These are phyloP conservation scores for Chaetoderma sp. DNA, from an alignment of 2,888 invertebrate species.

Conservation along the genomic window DNA sequence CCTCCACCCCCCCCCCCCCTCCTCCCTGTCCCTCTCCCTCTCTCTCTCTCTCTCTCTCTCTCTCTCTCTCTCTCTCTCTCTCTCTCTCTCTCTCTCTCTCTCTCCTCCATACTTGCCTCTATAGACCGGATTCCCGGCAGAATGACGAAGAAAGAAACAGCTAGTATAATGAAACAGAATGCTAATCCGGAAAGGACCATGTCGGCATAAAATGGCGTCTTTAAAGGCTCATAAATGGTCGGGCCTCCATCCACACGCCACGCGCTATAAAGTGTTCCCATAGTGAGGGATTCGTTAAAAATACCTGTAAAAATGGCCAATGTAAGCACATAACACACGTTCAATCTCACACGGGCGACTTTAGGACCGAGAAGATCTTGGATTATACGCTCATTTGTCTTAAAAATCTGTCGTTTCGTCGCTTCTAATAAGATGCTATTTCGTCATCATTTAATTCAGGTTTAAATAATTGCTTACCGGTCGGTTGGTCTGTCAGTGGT, in stretches of 20 bases:
- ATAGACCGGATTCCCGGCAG: constrained; percentile 82
- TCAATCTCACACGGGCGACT: too few relatives aligned
- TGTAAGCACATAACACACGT: too few relatives aligned
- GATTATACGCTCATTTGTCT: too few relatives aligned
- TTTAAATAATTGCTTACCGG: too few relatives aligned
- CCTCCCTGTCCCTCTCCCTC: constrained; percentile 26
- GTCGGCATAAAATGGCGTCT: constrained; percentile 95
- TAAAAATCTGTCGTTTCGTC: too few relatives aligned
- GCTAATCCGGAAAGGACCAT: constrained; percentile 60
- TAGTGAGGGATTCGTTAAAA: too few relatives aligned
- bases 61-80: constrained; percentile 6
- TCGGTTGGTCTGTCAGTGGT: too few relatives aligned
- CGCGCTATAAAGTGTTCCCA: too few relatives aligned
- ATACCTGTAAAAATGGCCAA: too few relatives aligned
- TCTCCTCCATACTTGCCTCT: constrained; percentile 57
- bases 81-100: constrained; percentile 18
- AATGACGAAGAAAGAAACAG: constrained; percentile 93
- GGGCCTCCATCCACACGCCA: constrained; percentile 97
- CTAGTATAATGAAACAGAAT: constrained; percentile 88
- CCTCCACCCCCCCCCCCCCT: constrained; percentile 39
- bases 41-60: constrained; percentile 31
- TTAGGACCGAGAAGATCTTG: too few relatives aligned
- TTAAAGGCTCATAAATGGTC: constrained; percentile 92
- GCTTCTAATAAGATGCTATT: too few relatives aligned
- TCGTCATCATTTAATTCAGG: too few relatives aligned